Evolutionary conservation across 2,888 invertebrate species (phyloP), one percentile per base, ranked within the genome.

Genomic region (Falcaria lacertinaria): DNA sequence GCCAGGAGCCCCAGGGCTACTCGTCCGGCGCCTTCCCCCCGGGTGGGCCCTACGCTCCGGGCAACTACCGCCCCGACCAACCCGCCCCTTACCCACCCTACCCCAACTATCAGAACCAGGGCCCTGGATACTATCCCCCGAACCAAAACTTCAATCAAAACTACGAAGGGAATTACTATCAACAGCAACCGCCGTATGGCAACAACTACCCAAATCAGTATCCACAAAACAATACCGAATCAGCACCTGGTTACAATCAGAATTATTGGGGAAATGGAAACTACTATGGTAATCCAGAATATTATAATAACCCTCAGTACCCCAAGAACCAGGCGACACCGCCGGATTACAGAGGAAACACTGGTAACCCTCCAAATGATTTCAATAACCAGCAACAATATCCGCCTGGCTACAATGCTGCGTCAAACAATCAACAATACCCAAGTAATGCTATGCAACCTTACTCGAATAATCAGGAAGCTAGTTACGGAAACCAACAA

Each of bases 181-280:
- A 76, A 39, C 87, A 85, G 46, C 80, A 74, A 52, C 71, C 76
- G 4, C 77, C 79, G 0, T 84, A 78, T 33, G 64, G 70, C 15
- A 82, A 73, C 49, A 86, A 82, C 52, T 90, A 87, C 52, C 81
- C 86, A 0, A 87, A 84, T 48, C 88, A 89, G 44, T 89, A 82
- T 46, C 80, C 86, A 5, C 78, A 69, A 22, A 79, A 72, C 39
- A 72, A 73, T 49, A 52, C 79, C 0, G 82, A 84, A 13, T 56
- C 59, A 42, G 64, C 57, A 39, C 77, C 72, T 55, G 72, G 75
- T 0, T 87, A 82, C 51, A 86, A 80, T 46, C 87, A 85, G 42
- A 87, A 83, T 45, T 88, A 85, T 51, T 88, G 89, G 86, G 76
- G 76, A 5, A 83, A 80, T 41, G 74, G 80, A 2, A 83, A 74